Percentiles rank a stretch among this genome's conserved stretches.
Evolutionary conservation across 2,888 invertebrate genomes (phyloP).

Genomic region (Glyphotaelius pellucidus): DNA sequence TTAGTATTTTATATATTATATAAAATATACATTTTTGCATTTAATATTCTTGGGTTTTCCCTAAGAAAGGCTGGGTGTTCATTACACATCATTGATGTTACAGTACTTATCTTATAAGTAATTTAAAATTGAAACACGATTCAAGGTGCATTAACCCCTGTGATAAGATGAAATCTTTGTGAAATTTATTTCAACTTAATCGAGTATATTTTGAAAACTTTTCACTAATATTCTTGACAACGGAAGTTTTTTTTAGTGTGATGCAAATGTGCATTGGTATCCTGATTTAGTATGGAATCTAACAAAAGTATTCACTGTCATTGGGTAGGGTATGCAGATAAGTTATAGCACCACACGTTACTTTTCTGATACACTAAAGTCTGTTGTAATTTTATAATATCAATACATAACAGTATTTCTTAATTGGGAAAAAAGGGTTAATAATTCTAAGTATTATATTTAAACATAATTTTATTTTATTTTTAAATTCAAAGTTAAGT

Average conservation of each 20-base stretch:
- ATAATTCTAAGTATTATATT: background rate
- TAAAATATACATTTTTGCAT: background rate
- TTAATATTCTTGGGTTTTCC: background rate
- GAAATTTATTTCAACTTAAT: background rate
- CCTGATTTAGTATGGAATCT: background rate
- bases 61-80: background rate
- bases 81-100: background rate
- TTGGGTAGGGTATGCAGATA: background rate
- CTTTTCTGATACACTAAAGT: background rate
- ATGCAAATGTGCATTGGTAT: no score
- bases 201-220: background rate
- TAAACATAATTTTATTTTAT: background rate
- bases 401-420: background rate
- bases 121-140: background rate
- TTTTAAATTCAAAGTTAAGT: background rate
- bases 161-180: background rate
- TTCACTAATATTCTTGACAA: background rate
- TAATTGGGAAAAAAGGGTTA: background rate
- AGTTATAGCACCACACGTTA: background rate
- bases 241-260: background rate
- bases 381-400: background rate
- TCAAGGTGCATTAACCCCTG: background rate
- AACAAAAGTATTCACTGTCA: background rate
- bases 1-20: background rate
- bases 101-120: background rate